phyloP scores from a whole-genome alignment of 2,113 vertebrate species.

The Chloropsis cyanopogon region DNA sequence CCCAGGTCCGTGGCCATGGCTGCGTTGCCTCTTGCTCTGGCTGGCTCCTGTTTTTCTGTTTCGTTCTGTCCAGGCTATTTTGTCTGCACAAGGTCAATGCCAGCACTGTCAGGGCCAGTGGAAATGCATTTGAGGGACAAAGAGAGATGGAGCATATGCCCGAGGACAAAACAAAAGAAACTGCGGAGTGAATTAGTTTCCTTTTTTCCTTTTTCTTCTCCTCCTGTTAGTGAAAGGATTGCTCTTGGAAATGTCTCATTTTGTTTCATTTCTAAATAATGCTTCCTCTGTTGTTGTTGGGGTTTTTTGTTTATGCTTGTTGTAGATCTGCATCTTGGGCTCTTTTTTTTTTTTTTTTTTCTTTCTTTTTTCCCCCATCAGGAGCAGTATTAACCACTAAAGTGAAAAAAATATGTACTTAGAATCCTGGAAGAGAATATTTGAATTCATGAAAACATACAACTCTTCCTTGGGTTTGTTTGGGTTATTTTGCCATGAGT shows the following conservation, averaged over 20 bases:
- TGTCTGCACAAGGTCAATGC: neutral
- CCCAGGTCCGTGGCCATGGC: neutral
- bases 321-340: neutral
- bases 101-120: neutral
- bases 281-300: slow-evolving; percentile 16
- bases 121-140: neutral
- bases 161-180: slow-evolving; percentile 5
- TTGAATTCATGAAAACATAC: neutral
- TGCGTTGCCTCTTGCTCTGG: neutral
- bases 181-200: neutral
- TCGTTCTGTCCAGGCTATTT: neutral
- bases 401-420: neutral
- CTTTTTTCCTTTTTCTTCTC: slow-evolving; percentile 12
- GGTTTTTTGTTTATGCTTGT: neutral
- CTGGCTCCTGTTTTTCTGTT: neutral
- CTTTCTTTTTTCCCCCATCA: neutral
- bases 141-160: neutral
- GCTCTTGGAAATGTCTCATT: neutral
- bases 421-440: neutral
- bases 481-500: neutral
- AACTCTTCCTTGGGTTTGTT: neutral
- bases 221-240: neutral
- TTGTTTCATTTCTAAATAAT: slow-evolving; percentile 36
- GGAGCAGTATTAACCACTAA: neutral
- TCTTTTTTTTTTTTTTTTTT: neutral